phyloP scores from a whole-genome alignment of 2,113 vertebrate species.

The Rana temporaria region DNA sequence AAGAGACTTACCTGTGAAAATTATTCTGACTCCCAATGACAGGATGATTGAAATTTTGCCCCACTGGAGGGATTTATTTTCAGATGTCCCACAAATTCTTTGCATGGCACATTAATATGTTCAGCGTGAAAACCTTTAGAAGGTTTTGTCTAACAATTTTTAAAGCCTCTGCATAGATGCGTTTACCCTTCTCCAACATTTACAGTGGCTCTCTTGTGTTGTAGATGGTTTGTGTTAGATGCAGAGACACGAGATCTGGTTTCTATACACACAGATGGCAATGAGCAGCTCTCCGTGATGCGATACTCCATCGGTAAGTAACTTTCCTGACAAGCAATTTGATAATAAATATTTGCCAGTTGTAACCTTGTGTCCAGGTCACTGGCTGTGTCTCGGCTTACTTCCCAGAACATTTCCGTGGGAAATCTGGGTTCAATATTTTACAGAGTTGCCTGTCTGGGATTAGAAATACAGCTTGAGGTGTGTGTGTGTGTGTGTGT shows the following conservation, averaged over 20 bases:
- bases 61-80: too few species aligned
- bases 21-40: too few species aligned
- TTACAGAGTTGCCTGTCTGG: not conserved
- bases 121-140: too few species aligned
- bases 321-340: not conserved
- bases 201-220: constrained; percentile 40
- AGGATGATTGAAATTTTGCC: too few species aligned
- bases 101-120: too few species aligned
- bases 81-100: too few species aligned
- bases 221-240: constrained; percentile 96
- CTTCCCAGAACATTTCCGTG: not conserved
- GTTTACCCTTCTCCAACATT: too few species aligned
- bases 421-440: not conserved
- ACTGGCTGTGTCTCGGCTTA: not conserved
- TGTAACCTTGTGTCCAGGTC: constrained; percentile 2
- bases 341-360: not conserved
- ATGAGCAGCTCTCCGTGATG: constrained; percentile 96
- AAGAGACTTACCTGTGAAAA: too few species aligned
- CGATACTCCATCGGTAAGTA: constrained; percentile 90
- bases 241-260: constrained; percentile 94
- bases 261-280: constrained; percentile 96
- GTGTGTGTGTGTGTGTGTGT: too few species aligned
- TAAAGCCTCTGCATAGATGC: not conserved
- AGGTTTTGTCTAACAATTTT: too few species aligned
- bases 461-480: too few species aligned